phyloP scores from a whole-genome alignment of 1,140 invertebrate genomes.

The Drosophila pandora region DNA sequence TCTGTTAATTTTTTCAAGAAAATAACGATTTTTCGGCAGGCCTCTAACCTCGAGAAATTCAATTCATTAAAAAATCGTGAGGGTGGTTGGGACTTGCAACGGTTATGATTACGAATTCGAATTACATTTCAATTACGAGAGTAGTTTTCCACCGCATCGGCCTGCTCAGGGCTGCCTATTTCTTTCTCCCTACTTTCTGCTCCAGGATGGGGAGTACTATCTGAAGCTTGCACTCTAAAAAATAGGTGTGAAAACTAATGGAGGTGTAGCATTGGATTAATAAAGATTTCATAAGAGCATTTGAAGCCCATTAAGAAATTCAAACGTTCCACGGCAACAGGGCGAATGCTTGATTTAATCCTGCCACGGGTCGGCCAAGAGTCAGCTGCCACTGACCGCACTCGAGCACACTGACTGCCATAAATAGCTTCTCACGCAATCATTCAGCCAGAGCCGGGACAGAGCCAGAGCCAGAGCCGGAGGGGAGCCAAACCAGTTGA shows the following conservation, averaged over 20 bases:
- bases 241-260: too few species aligned
- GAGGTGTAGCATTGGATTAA: too few species aligned
- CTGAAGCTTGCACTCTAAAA: too few species aligned
- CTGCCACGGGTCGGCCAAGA: not conserved
- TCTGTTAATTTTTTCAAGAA: constrained; percentile 58
- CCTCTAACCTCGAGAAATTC: constrained; percentile 77
- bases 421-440: constrained; percentile 42
- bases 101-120: constrained; percentile 69
- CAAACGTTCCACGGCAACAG: constrained; percentile 1
- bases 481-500: constrained; percentile 34
- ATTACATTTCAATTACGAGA: constrained; percentile 79
- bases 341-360: constrained; percentile 64
- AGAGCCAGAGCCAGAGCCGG: not conserved
- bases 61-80: constrained; percentile 73
- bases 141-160: constrained; percentile 44
- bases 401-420: constrained; percentile 41
- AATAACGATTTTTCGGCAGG: constrained; percentile 68
- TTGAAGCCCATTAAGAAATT: too few species aligned
- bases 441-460: not conserved
- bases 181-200: too few species aligned
- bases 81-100: constrained; percentile 4
- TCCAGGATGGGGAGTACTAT: too few species aligned
- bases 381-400: constrained; percentile 63
- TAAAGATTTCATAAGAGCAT: too few species aligned
- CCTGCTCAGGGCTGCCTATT: not conserved